These are phyloP conservation scores for Melieria omissa DNA, from an alignment of 2,888 invertebrate genomes.

Conservation along the genomic window DNA sequence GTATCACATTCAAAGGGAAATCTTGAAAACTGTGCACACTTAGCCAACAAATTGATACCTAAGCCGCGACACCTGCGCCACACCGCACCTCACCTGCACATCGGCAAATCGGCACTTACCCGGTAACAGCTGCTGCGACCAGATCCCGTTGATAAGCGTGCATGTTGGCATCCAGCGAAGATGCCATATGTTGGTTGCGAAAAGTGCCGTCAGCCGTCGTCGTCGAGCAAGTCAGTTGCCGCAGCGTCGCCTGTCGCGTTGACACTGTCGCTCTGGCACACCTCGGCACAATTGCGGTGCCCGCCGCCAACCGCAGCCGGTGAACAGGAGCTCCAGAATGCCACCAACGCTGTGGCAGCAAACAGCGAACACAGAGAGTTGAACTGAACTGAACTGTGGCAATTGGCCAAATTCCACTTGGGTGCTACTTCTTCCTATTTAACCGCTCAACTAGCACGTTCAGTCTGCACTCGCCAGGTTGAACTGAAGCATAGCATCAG, in stretches of 20 bases:
- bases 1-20: no score
- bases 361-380: conserved; percentile 20
- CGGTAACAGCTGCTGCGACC: conserved; percentile 43
- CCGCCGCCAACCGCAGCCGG: no score
- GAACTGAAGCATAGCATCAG: conserved; percentile 62
- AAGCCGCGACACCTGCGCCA: no score
- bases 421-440: conserved; percentile 52
- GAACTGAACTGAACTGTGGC: no score
- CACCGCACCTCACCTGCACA: no score
- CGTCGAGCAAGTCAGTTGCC: neutral
- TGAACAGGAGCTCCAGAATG: no score
- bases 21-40: no score
- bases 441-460: conserved; percentile 62
- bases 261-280: no score
- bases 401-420: no score
- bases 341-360: no score
- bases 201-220: conserved; percentile 23
- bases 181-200: conserved; percentile 53
- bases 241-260: no score
- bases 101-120: conserved; percentile 47
- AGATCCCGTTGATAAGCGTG: conserved; percentile 41
- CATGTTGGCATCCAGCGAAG: conserved; percentile 51
- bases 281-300: no score
- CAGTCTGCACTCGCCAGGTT: conserved; percentile 62
- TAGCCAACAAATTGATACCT: conserved; percentile 1